Evolutionary conservation across 2,113 vertebrate genomes (phyloP).

Genomic region (Pimephales promelas): DNA sequence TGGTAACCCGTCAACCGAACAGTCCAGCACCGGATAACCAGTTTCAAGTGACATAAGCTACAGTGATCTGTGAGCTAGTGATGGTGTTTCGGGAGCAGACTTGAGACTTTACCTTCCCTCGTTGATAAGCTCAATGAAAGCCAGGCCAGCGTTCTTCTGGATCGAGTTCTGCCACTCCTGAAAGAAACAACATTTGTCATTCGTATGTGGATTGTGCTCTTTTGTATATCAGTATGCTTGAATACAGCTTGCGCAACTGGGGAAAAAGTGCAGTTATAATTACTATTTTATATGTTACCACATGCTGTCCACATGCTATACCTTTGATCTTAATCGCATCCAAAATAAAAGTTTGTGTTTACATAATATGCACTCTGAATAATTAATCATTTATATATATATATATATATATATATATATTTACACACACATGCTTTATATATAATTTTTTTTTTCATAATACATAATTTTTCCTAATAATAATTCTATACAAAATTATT

Average conservation of each 20-base stretch:
- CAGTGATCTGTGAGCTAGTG: background rate
- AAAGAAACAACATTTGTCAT: constrained; percentile 57
- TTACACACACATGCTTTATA: no score
- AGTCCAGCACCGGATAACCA: constrained; percentile 11
- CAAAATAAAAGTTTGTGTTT: no score
- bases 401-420: constrained; percentile 6
- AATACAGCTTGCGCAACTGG: background rate
- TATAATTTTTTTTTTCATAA: no score
- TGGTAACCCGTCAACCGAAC: constrained; percentile 1
- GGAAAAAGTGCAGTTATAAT: background rate
- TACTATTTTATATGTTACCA: no score
- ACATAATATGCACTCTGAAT: no score
- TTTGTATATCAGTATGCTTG: background rate
- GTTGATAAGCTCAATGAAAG: constrained; percentile 98
- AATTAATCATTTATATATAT: no score
- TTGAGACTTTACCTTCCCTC: constrained; percentile 88
- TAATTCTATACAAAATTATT: no score
- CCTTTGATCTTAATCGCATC: background rate
- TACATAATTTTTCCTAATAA: no score
- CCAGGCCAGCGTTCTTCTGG: constrained; percentile 97
- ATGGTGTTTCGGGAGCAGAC: background rate
- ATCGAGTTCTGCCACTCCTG: constrained; percentile 99
- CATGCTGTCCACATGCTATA: no score
- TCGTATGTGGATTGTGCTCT: background rate
- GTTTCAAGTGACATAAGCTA: constrained; percentile 17